Conservation (phyloP, 2,888 invertebrate species). For the Ephialtes manifestator region DNA sequence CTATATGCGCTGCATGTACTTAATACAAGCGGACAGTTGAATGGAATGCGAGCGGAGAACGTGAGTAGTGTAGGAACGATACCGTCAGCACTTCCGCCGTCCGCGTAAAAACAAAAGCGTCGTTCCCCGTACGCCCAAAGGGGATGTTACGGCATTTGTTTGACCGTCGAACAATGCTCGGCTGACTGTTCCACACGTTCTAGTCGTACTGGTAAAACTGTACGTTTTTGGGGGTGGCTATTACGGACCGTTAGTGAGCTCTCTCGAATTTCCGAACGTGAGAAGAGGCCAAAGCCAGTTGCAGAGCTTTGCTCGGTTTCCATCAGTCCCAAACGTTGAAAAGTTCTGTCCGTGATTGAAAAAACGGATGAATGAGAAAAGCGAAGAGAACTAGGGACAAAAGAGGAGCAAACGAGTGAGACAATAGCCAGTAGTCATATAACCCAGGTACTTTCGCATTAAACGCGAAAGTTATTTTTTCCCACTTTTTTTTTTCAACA, state of each 20-base stretch:
- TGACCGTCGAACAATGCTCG: conserved; percentile 63
- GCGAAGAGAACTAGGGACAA: background rate
- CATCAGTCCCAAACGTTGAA: conserved; percentile 1
- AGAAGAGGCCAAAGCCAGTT: conserved; percentile 6
- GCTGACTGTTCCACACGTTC: conserved; percentile 39
- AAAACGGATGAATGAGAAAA: conserved; percentile 8
- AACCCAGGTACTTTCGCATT: background rate
- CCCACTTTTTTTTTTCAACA: background rate
- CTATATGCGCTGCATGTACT: conserved; percentile 17
- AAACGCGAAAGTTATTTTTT: background rate
- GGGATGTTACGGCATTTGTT: conserved; percentile 69
- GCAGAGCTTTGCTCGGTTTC: conserved; percentile 3
- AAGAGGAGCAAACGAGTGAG: background rate
- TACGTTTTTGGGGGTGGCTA: conserved; percentile 16
- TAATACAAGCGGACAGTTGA: conserved; percentile 6
- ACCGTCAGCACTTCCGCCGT: conserved; percentile 65
- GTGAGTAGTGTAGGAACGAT: conserved; percentile 42
- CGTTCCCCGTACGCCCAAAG: conserved; percentile 32
- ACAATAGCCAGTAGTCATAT: background rate
- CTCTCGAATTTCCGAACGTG: conserved; percentile 30
- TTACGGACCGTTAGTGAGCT: conserved; percentile 30
- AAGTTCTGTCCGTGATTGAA: conserved; percentile 18
- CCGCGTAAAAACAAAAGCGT: conserved; percentile 67
- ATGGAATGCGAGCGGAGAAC: conserved; percentile 39
- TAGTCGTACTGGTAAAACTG: conserved; percentile 2